These are phyloP conservation scores for Thecocarcelia acutangulata DNA, from an alignment of 2,888 invertebrate species.

Conservation along the genomic window DNA sequence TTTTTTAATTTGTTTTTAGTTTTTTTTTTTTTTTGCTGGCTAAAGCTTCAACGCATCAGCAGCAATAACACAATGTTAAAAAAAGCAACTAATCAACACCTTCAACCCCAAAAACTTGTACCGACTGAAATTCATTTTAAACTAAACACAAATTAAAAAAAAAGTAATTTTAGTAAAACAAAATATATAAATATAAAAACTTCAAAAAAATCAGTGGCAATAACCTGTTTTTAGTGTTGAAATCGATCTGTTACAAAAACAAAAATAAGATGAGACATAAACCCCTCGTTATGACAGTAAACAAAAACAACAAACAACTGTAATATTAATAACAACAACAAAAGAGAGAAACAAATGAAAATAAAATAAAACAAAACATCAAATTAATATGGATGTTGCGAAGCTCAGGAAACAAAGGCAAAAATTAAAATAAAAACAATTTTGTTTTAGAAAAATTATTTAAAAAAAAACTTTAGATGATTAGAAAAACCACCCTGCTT, in stretches of 20 bases:
- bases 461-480: slow-evolving; percentile 23
- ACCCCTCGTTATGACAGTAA: slow-evolving; percentile 41
- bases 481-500: slow-evolving; percentile 16
- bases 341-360: slow-evolving; percentile 23
- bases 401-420: slow-evolving; percentile 61
- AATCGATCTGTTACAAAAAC: slow-evolving; percentile 49
- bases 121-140: slow-evolving; percentile 23
- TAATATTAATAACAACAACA: slow-evolving; percentile 4
- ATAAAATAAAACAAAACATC: slow-evolving; percentile 23
- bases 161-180: neutral
- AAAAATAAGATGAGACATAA: slow-evolving; percentile 66
- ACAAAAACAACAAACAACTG: slow-evolving; percentile 14
- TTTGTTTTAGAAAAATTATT: slow-evolving; percentile 17
- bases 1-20: slow-evolving; percentile 30
- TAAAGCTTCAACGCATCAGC: slow-evolving; percentile 31
- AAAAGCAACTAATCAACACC: slow-evolving; percentile 64
- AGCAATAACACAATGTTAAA: slow-evolving; percentile 20
- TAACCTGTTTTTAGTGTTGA: slow-evolving; percentile 51
- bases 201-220: slow-evolving; percentile 33
- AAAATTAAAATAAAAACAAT: slow-evolving; percentile 1
- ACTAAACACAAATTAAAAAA: slow-evolving; percentile 49
- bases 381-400: slow-evolving; percentile 62
- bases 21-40: slow-evolving; percentile 5
- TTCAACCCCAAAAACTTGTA: slow-evolving; percentile 65
- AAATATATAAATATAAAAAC: neutral